These are phyloP conservation scores for Delia radicum DNA, from an alignment of 1,140 invertebrate species.

Conservation along the genomic window DNA sequence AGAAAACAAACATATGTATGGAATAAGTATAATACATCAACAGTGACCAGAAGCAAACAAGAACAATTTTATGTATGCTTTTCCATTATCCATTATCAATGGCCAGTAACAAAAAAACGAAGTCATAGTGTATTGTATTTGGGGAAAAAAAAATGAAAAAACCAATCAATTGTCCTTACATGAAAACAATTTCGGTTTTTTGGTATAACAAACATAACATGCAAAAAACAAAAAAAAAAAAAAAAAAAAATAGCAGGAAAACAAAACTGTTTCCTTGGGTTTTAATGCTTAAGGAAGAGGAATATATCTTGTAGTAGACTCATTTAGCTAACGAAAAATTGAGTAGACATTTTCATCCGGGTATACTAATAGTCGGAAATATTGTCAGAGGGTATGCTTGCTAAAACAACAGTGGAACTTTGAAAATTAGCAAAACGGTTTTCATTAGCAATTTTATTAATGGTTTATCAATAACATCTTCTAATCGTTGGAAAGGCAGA, in stretches of 20 bases:
- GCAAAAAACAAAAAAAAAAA: no score
- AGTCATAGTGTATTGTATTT: neutral
- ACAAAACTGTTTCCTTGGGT: neutral
- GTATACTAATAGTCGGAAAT: neutral
- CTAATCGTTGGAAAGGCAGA: no score
- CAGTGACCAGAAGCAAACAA: neutral
- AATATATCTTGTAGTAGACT: neutral
- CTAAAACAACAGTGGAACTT: neutral
- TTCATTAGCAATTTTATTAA: no score
- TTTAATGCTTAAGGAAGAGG: neutral
- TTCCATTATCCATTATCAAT: neutral
- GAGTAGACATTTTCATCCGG: neutral
- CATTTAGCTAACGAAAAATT: neutral
- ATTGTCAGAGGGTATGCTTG: neutral
- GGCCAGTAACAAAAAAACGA: neutral
- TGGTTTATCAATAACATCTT: no score
- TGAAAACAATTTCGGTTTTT: conserved; percentile 11
- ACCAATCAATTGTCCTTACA: conserved; percentile 19
- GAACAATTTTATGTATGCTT: neutral
- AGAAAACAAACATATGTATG: neutral
- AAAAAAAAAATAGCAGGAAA: no score
- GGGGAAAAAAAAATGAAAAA: neutral
- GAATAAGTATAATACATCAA: neutral
- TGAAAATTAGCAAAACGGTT: no score
- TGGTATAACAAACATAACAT: no score